Evolutionary conservation across 2,888 invertebrate species (phyloP).

Genomic region (Dolichopus griseipennis): DNA sequence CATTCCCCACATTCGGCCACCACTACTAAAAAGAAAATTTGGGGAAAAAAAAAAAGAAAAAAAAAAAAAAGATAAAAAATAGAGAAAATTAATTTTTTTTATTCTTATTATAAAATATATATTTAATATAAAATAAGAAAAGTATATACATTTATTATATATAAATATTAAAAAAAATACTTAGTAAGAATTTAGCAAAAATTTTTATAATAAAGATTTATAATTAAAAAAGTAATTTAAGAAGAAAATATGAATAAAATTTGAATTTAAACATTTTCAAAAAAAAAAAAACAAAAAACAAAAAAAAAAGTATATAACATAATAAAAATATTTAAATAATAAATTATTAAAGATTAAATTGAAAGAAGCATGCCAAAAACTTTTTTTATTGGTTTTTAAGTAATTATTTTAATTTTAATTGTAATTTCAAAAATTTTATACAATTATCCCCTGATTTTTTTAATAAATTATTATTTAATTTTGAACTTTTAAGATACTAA

Average conservation of each 20-base stretch:
- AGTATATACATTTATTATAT: background rate
- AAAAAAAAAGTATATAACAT: no score
- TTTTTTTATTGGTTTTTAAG: no score
- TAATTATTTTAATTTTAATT: no score
- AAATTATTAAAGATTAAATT: no score
- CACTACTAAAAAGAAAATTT: constrained; percentile 34
- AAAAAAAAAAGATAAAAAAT: background rate
- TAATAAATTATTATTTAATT: no score
- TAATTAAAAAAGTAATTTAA: background rate
- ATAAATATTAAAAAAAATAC: background rate
- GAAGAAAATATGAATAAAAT: background rate
- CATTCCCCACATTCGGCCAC: constrained; percentile 43
- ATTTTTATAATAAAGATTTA: background rate
- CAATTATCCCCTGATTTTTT: no score
- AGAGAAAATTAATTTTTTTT: background rate
- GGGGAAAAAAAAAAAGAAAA: constrained; percentile 11
- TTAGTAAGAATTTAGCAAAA: background rate
- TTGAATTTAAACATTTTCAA: background rate
- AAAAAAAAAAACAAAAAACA: no score
- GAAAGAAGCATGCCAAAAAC: no score
- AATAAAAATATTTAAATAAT: no score
- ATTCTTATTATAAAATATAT: background rate
- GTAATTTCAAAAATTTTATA: no score
- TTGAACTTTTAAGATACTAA: no score
- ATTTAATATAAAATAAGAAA: background rate